Conservation (phyloP, 2,888 invertebrate species). For the Heteromurus nitidus region DNA sequence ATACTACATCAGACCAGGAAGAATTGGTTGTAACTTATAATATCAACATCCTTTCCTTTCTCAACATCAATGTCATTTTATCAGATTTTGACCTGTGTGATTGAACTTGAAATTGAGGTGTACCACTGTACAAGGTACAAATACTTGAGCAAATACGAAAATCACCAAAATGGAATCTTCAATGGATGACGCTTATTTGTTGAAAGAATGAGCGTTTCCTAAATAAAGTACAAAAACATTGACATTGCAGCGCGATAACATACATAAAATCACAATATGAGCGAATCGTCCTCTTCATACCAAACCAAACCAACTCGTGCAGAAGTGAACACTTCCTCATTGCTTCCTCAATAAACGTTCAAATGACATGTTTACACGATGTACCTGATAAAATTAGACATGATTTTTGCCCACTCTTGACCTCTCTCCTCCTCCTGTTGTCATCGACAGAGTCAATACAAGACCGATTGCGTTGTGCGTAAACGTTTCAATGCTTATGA, state of each 20-base stretch:
- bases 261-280: background rate
- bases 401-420: slow-evolving; percentile 1
- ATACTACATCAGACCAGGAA: too few species aligned
- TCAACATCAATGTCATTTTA: slow-evolving; percentile 27
- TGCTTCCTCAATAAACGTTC: background rate
- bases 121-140: background rate
- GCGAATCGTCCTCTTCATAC: background rate
- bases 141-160: background rate
- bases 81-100: slow-evolving; percentile 41
- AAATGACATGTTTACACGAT: background rate
- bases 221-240: background rate
- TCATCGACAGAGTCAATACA: background rate
- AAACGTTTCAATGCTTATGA: background rate
- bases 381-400: background rate
- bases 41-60: background rate
- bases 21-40: background rate
- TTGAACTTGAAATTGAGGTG: slow-evolving; percentile 29
- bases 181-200: background rate
- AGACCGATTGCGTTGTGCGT: background rate
- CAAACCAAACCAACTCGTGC: background rate
- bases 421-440: background rate
- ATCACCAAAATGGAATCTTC: background rate
- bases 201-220: too few species aligned
- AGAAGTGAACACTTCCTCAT: background rate
- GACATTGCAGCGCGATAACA: background rate